Evolutionary conservation across 2,888 invertebrate species (phyloP).

Genomic region (Eupeodes latifasciatus): DNA sequence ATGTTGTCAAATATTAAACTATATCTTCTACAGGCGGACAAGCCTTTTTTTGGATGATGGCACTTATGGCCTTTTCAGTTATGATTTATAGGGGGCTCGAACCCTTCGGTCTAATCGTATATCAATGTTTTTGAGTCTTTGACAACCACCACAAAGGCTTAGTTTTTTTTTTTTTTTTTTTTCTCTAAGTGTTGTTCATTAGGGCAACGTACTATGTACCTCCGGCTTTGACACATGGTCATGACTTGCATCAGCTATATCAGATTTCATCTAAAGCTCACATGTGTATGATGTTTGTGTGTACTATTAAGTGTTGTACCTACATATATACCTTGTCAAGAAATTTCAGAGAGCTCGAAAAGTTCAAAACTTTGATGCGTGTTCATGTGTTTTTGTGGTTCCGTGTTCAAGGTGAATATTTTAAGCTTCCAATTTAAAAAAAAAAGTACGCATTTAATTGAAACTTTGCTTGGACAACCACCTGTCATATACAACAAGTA

Average conservation of each 20-base stretch:
- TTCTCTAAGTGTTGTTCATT: conserved; percentile 26
- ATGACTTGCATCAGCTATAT: conserved; percentile 62
- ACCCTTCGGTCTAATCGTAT: too few relatives aligned
- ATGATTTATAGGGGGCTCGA: too few relatives aligned
- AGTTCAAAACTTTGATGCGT: conserved; percentile 34
- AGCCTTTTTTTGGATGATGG: too few relatives aligned
- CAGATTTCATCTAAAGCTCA: conserved; percentile 34
- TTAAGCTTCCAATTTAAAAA: neutral
- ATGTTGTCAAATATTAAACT: too few relatives aligned
- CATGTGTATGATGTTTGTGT: neutral
- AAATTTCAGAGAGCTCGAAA: neutral
- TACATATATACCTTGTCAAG: too few relatives aligned
- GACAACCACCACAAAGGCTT: neutral
- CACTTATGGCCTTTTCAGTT: too few relatives aligned
- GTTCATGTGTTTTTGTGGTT: conserved; percentile 38
- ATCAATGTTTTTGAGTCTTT: neutral
- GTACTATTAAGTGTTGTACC: too few relatives aligned
- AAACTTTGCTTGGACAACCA: conserved; percentile 7
- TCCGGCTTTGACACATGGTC: conserved; percentile 71
- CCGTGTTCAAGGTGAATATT: conserved; percentile 70
- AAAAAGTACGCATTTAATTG: conserved; percentile 41
- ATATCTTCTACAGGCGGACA: too few relatives aligned
- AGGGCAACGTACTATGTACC: conserved; percentile 64
- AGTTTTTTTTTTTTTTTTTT: neutral
- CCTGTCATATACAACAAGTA: conserved; percentile 22